Conservation (phyloP, 2,113 vertebrate genomes). For the Mustelus asterias region DNA sequence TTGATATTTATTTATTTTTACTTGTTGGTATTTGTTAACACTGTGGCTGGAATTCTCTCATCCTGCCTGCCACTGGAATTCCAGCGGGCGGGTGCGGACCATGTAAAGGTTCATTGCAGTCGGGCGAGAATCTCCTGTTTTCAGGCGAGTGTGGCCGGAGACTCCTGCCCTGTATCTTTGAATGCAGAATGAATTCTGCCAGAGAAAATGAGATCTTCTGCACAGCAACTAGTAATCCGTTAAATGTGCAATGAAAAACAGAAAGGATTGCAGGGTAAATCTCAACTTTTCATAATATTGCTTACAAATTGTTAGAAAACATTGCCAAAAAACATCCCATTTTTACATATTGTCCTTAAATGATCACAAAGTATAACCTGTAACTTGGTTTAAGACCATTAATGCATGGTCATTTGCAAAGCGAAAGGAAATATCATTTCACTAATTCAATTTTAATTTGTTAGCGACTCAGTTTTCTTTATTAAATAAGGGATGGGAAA, state of each 20-base stretch:
- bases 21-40: conserved; percentile 2
- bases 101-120: no score
- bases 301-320: not conserved
- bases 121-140: no score
- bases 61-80: no score
- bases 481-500: conserved; percentile 4
- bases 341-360: not conserved
- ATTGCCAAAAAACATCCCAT: not conserved
- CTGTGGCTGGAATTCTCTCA: no score
- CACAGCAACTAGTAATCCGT: conserved; percentile 6
- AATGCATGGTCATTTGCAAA: not conserved
- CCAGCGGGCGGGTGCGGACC: no score
- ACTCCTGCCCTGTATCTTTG: not conserved
- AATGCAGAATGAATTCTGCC: not conserved
- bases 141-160: no score
- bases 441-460: not conserved
- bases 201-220: conserved; percentile 17
- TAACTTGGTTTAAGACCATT: not conserved
- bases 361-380: not conserved
- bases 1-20: not conserved
- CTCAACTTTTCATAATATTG: conserved; percentile 5
- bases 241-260: not conserved
- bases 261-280: not conserved
- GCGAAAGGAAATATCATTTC: not conserved
- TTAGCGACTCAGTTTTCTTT: not conserved